These are phyloP conservation scores for Cacatua alba DNA, from an alignment of 2,113 vertebrate species.

Conservation along the genomic window DNA sequence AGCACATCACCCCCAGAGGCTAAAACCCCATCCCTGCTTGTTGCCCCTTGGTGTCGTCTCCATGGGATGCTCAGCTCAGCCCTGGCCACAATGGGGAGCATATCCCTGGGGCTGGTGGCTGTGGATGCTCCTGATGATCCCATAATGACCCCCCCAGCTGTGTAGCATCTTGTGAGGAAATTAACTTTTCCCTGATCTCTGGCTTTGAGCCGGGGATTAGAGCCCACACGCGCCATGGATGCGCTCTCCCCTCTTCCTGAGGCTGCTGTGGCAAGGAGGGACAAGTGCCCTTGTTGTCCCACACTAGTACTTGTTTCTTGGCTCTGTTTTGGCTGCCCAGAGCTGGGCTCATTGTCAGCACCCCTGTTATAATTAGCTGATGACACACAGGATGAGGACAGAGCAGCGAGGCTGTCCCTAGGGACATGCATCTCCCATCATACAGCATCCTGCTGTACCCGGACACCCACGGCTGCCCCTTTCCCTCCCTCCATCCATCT, in stretches of 20 bases:
- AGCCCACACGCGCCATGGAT: rapidly evolving
- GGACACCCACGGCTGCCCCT: neutral
- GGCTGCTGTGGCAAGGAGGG: neutral
- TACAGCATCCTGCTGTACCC: neutral
- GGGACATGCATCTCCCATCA: rapidly evolving
- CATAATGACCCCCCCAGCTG: constrained; percentile 17
- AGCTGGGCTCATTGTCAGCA: rapidly evolving
- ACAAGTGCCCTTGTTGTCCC: neutral
- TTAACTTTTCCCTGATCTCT: constrained; percentile 52
- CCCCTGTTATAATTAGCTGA: neutral
- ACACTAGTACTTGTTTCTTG: rapidly evolving
- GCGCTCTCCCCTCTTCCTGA: neutral
- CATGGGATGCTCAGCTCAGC: neutral
- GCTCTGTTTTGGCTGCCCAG: neutral
- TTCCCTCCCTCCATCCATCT: neutral
- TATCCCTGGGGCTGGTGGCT: neutral
- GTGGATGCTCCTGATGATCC: neutral
- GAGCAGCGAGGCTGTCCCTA: neutral
- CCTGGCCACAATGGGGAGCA: rapidly evolving
- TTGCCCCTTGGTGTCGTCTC: rapidly evolving
- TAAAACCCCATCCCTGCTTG: neutral
- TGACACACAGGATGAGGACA: rapidly evolving
- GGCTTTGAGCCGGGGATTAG: neutral
- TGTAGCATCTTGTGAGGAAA: constrained; percentile 54
- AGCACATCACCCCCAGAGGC: neutral